These are phyloP conservation scores for Parnassius mnemosyne DNA, from an alignment of 2,888 invertebrate species.

Conservation along the genomic window DNA sequence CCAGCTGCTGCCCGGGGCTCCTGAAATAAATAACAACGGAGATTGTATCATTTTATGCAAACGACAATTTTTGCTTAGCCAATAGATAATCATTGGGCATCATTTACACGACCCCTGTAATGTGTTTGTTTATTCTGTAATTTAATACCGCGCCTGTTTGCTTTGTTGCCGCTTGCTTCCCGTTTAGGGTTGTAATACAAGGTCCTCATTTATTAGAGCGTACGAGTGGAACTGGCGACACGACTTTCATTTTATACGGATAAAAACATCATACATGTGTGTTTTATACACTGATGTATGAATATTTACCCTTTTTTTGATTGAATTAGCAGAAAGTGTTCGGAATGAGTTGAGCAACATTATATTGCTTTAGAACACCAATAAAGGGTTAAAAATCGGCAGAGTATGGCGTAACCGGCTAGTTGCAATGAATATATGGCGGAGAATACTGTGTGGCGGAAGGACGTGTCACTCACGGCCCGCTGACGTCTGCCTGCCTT, in stretches of 20 bases:
- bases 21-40: constrained; percentile 73
- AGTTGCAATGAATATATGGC: constrained; percentile 31
- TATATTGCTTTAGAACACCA: constrained; percentile 29
- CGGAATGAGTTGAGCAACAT: constrained; percentile 10
- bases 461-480: constrained; percentile 72
- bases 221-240: constrained; percentile 58
- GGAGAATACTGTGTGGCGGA: constrained; percentile 54
- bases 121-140: constrained; percentile 76
- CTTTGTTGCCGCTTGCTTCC: constrained; percentile 76
- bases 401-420: constrained; percentile 47
- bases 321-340: constrained; percentile 40
- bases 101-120: constrained; percentile 71
- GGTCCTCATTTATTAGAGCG: constrained; percentile 76
- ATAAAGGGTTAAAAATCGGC: constrained; percentile 37
- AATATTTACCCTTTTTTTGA: constrained; percentile 51
- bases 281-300: not conserved
- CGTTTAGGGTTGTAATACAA: constrained; percentile 75
- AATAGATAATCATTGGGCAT: constrained; percentile 72
- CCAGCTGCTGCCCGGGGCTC: constrained; percentile 66
- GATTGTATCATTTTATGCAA: constrained; percentile 68
- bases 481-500: constrained; percentile 68
- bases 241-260: constrained; percentile 73
- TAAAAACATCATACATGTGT: constrained; percentile 41
- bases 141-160: constrained; percentile 76
- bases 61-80: constrained; percentile 48